These are phyloP conservation scores for Odontomyia ornata DNA, from an alignment of 2,888 invertebrate genomes.

Conservation along the genomic window DNA sequence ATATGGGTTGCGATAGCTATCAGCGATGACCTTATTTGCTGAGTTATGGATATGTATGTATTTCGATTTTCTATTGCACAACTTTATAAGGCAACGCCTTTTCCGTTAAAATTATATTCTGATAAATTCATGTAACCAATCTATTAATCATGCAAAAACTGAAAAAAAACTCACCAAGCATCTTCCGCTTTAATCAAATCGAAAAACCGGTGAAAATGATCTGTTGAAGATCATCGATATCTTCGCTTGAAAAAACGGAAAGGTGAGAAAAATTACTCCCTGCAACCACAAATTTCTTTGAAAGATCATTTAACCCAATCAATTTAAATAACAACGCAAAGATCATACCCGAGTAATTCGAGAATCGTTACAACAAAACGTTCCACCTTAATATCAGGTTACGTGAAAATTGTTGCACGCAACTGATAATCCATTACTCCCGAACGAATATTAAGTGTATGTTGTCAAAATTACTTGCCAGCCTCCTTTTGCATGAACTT, in stretches of 20 bases:
- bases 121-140: no score
- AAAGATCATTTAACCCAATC: slow-evolving; percentile 12
- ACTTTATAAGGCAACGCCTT: no score
- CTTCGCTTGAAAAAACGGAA: not conserved
- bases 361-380: not conserved
- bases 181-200: no score
- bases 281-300: not conserved
- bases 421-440: slow-evolving; percentile 6
- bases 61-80: no score
- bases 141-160: no score
- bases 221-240: not conserved
- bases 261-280: slow-evolving; percentile 9
- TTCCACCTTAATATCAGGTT: slow-evolving; percentile 30
- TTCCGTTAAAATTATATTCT: no score
- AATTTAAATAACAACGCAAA: slow-evolving; percentile 4
- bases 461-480: slow-evolving; percentile 12
- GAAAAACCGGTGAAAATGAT: not conserved
- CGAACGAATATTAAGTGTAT: not conserved
- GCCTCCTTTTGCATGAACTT: not conserved
- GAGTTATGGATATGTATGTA: no score
- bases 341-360: not conserved
- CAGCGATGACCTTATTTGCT: no score
- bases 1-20: no score
- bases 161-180: no score
- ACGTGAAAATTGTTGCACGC: slow-evolving; percentile 30